Evolutionary conservation across 2,797 vertebrate species (phyloP).

Genomic region (Onychomys torridus): DNA sequence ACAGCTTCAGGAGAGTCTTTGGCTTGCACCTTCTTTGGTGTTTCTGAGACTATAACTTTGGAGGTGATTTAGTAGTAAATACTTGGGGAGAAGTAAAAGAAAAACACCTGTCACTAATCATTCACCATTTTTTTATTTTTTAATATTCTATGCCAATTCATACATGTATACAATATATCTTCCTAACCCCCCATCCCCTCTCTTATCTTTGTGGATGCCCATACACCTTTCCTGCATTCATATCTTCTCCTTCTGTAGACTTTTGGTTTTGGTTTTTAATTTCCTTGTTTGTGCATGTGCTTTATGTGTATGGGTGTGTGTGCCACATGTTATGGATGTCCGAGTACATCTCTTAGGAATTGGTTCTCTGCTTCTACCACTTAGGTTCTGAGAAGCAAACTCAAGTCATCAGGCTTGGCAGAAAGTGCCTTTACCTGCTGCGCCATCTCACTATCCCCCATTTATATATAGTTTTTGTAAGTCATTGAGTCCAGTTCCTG

Average conservation of each 20-base stretch:
- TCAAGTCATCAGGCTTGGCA: not conserved
- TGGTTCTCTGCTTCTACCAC: not conserved
- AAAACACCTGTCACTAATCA: not conserved
- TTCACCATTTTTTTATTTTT: not conserved
- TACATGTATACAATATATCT: not conserved
- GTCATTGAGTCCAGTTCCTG: not conserved
- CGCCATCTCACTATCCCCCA: not conserved
- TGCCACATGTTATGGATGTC: not conserved
- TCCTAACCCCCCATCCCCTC: not conserved
- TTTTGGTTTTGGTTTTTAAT: not conserved
- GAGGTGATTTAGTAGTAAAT: not conserved
- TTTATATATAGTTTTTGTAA: not conserved
- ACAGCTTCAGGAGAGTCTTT: not conserved
- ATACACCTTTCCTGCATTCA: not conserved
- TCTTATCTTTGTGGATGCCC: not conserved
- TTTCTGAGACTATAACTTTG: not conserved
- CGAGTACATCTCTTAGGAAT: not conserved
- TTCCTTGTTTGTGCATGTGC: not conserved
- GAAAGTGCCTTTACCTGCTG: not conserved
- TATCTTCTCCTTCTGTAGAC: not conserved
- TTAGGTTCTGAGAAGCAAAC: not conserved
- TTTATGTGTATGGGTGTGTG: not conserved
- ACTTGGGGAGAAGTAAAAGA: not conserved
- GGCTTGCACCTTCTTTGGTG: not conserved
- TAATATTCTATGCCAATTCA: not conserved